These are phyloP conservation scores for Dione vanillae DNA, from an alignment of 2,888 invertebrate genomes.

Conservation along the genomic window DNA sequence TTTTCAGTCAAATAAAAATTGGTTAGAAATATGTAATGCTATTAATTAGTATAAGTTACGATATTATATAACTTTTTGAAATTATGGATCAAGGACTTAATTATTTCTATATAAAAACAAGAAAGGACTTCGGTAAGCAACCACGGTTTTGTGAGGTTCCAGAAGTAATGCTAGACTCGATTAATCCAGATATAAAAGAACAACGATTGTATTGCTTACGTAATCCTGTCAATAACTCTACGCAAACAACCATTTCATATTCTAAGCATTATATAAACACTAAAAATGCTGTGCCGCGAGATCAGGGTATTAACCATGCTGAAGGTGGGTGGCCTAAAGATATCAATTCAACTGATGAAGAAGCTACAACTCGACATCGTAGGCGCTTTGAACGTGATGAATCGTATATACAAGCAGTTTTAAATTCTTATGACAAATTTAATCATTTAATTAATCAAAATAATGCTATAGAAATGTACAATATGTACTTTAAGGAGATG, in stretches of 20 bases:
- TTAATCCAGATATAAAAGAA: conserved; percentile 58
- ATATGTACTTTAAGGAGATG: conserved; percentile 87
- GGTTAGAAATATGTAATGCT: not conserved
- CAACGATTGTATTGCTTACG: conserved; percentile 68
- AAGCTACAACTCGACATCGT: conserved; percentile 87
- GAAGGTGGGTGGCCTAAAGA: conserved; percentile 95
- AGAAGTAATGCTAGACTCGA: conserved; percentile 61
- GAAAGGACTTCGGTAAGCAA: conserved; percentile 74
- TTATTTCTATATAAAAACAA: conserved; percentile 68
- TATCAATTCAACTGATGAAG: conserved; percentile 84
- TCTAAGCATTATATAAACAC: conserved; percentile 83
- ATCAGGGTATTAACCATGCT: conserved; percentile 86
- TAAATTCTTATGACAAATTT: conserved; percentile 78
- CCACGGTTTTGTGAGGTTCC: conserved; percentile 69
- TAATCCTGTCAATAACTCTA: conserved; percentile 73
- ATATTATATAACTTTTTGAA: not conserved
- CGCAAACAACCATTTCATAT: conserved; percentile 63
- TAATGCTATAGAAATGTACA: conserved; percentile 90
- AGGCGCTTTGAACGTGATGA: conserved; percentile 92
- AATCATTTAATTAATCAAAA: conserved; percentile 88
- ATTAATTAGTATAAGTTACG: not conserved
- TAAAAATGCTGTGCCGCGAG: conserved; percentile 72
- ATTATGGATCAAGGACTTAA: conserved; percentile 41
- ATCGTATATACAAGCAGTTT: conserved; percentile 86
- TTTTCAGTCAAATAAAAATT: not conserved